A percentile compares a stretch with the other conserved stretches of the same genome.
Conservation (phyloP, 2,797 vertebrate genomes). For the Odontamblyopus lacepedii region DNA sequence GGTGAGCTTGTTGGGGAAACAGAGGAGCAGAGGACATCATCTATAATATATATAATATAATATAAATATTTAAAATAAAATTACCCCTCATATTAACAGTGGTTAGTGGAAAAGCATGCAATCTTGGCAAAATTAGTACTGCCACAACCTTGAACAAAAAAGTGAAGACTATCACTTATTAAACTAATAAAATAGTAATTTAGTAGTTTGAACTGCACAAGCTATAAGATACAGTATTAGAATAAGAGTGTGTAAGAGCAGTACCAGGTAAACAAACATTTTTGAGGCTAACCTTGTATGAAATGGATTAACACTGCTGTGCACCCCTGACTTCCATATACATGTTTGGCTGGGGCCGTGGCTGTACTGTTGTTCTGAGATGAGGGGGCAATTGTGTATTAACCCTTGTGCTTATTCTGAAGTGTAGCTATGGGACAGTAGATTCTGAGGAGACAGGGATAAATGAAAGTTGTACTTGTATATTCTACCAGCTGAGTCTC, state of each 20-base stretch:
- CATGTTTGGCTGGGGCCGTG: background rate
- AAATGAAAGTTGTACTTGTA: slow-evolving; percentile 70
- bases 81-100: background rate
- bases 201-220: background rate
- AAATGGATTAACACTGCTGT: background rate
- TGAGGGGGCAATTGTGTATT: slow-evolving; percentile 22
- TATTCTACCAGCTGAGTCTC: slow-evolving; percentile 71
- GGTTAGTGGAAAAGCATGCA: background rate
- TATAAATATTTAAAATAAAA: too few species aligned
- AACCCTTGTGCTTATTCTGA: slow-evolving; percentile 43
- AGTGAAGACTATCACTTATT: background rate
- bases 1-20: too few species aligned
- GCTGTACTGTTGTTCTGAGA: background rate
- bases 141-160: background rate
- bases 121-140: background rate
- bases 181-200: background rate
- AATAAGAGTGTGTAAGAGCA: background rate
- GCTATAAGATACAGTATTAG: too few species aligned
- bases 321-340: background rate
- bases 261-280: background rate
- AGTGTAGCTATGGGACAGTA: slow-evolving; percentile 19
- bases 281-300: background rate
- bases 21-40: background rate
- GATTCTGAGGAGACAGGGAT: slow-evolving; percentile 56
- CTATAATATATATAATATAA: too few species aligned